Evolutionary conservation across 2,113 vertebrate species (phyloP).

Genomic region (Ammodytes dubius): DNA sequence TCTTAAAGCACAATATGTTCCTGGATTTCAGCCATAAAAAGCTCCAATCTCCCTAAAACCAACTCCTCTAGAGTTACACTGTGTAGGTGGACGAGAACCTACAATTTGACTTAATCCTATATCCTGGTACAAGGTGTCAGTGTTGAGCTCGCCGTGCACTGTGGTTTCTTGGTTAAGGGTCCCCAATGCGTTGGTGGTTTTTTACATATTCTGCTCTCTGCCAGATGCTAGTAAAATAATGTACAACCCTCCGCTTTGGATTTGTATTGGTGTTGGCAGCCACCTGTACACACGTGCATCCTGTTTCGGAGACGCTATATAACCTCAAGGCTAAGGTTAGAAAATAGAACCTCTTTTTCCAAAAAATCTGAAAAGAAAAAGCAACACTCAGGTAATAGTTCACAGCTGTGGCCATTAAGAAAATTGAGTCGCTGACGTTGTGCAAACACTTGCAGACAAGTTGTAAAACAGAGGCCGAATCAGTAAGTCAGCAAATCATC

Average conservation of each 20-base stretch:
- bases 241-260: conserved; percentile 38
- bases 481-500: conserved; percentile 14
- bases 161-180: conserved; percentile 44
- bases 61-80: conserved; percentile 30
- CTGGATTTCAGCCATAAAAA: conserved; percentile 2
- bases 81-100: conserved; percentile 47
- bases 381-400: conserved; percentile 66
- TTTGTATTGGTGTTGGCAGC: conserved; percentile 70
- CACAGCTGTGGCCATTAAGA: conserved; percentile 62
- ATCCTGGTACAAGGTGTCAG: conserved; percentile 44
- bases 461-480: conserved; percentile 22
- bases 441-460: conserved; percentile 44
- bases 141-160: not conserved
- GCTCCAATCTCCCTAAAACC: conserved; percentile 38
- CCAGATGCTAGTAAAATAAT: conserved; percentile 47
- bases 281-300: conserved; percentile 46
- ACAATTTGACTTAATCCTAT: conserved; percentile 51
- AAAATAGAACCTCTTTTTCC: conserved; percentile 53
- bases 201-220: conserved; percentile 23
- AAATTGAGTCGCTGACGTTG: conserved; percentile 43
- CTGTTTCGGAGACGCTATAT: conserved; percentile 58
- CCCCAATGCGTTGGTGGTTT: conserved; percentile 37
- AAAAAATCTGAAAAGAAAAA: conserved; percentile 62
- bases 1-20: not conserved
- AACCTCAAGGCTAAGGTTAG: conserved; percentile 61